phyloP scores from a whole-genome alignment of 1,140 invertebrate species.

The Pygmarrhopalites habei region DNA sequence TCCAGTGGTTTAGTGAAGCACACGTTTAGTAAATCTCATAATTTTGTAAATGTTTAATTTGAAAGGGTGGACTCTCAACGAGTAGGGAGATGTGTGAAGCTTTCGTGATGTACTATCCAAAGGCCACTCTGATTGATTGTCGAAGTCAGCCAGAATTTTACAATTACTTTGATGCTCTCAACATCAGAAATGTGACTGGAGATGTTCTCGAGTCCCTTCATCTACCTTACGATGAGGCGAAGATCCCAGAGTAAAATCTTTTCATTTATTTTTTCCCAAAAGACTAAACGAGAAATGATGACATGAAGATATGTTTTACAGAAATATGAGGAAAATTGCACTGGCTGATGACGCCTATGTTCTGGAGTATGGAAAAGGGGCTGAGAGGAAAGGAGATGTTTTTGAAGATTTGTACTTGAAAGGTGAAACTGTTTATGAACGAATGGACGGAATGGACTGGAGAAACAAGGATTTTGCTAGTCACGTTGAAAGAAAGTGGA shows the following conservation, averaged over 20 bases:
- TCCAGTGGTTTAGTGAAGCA: too few species aligned
- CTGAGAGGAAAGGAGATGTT: not conserved
- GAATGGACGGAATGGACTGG: conserved; percentile 17
- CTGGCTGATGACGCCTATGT: conserved; percentile 2
- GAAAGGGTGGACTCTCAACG: conserved; percentile 66
- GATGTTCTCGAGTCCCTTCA: too few species aligned
- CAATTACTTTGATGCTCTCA: conserved; percentile 49
- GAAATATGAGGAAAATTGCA: not conserved
- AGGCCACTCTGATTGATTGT: conserved; percentile 63
- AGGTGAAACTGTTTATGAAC: not conserved
- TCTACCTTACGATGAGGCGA: too few species aligned
- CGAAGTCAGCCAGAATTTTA: conserved; percentile 74
- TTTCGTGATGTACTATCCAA: conserved; percentile 73
- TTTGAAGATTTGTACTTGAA: conserved; percentile 16
- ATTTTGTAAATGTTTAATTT: too few species aligned
- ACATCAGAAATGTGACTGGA: too few species aligned
- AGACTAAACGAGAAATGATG: too few species aligned
- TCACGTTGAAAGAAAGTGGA: conserved; percentile 21
- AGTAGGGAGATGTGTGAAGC: conserved; percentile 79
- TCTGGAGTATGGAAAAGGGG: not conserved
- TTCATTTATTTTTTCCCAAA: too few species aligned
- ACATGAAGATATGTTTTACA: too few species aligned
- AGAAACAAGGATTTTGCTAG: conserved; percentile 9
- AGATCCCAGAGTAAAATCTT: too few species aligned
- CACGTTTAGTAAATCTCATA: too few species aligned